These are phyloP conservation scores for Cinara cedri DNA, from an alignment of 2,888 invertebrate genomes.

Conservation along the genomic window DNA sequence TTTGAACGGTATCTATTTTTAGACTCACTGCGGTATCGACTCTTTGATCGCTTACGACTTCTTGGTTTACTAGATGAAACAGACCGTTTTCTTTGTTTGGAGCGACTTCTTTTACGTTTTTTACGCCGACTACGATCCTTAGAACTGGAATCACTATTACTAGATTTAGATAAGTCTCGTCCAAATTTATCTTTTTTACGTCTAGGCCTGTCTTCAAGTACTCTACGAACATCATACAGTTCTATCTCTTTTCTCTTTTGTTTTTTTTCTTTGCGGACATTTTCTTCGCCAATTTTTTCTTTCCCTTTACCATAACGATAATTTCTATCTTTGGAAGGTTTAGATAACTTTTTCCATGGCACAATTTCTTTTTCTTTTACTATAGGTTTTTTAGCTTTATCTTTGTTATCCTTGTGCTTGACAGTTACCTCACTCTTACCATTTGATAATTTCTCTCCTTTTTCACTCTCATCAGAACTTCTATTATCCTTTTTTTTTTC, in stretches of 20 bases:
- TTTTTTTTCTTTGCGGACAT: slow-evolving; percentile 64
- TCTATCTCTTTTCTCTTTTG: slow-evolving; percentile 79
- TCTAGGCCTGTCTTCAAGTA: slow-evolving; percentile 74
- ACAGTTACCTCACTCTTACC: slow-evolving; percentile 32
- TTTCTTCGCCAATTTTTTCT: slow-evolving; percentile 63
- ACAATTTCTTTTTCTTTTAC: slow-evolving; percentile 67
- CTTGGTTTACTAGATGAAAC: slow-evolving; percentile 48
- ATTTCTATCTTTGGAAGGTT: slow-evolving; percentile 77
- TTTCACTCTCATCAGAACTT: slow-evolving; percentile 2
- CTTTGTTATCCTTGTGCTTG: slow-evolving; percentile 58
- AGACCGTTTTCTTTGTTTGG: slow-evolving; percentile 59
- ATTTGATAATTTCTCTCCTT: slow-evolving; percentile 37
- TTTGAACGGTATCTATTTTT: slow-evolving; percentile 37
- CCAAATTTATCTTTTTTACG: slow-evolving; percentile 77
- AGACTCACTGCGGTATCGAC: slow-evolving; percentile 56
- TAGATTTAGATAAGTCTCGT: slow-evolving; percentile 67
- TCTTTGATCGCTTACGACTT: slow-evolving; percentile 57
- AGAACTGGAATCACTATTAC: slow-evolving; percentile 53
- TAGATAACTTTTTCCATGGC: slow-evolving; percentile 81
- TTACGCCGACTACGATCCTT: slow-evolving; percentile 31
- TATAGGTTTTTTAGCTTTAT: slow-evolving; percentile 63
- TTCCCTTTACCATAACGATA: slow-evolving; percentile 72
- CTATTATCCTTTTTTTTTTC: slow-evolving; percentile 37
- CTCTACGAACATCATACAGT: slow-evolving; percentile 80
- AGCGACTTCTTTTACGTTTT: slow-evolving; percentile 53